Evolutionary conservation across 2,888 invertebrate genomes (phyloP).

Genomic region (Bellardia pandia): DNA sequence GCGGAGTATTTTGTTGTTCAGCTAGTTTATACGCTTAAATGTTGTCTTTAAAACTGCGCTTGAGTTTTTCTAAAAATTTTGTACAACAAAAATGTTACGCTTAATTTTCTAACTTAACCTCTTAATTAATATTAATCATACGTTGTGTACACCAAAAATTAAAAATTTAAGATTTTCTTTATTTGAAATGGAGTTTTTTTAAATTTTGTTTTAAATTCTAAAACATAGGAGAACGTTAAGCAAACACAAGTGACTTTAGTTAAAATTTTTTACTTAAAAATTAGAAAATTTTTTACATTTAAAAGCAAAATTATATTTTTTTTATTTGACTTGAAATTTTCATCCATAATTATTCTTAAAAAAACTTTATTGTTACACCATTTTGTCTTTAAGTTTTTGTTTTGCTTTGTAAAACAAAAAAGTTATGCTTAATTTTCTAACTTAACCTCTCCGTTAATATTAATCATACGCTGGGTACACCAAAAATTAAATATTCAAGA

Average conservation of each 20-base stretch:
- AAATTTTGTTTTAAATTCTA: background rate
- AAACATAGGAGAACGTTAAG: background rate
- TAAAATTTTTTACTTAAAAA: too few relatives aligned
- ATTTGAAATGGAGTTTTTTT: background rate
- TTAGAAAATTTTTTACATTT: too few relatives aligned
- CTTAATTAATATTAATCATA: conserved; percentile 25
- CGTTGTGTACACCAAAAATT: background rate
- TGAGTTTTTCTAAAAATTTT: background rate
- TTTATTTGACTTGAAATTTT: background rate
- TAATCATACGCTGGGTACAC: background rate
- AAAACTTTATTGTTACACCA: too few relatives aligned
- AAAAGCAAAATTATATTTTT: background rate
- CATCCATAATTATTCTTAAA: too few relatives aligned
- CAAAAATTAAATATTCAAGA: too few relatives aligned
- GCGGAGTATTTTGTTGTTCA: too few relatives aligned
- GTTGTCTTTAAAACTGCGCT: background rate
- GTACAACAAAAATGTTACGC: too few relatives aligned
- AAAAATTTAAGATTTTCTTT: too few relatives aligned
- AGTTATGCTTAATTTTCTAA: background rate
- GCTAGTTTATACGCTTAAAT: background rate
- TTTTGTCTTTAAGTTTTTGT: background rate
- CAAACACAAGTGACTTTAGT: background rate
- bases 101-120: background rate
- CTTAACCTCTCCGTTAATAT: conserved; percentile 4
- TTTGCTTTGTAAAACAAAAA: background rate